Evolutionary conservation across 2,888 invertebrate species (phyloP).

Genomic region (Protonemura montana): DNA sequence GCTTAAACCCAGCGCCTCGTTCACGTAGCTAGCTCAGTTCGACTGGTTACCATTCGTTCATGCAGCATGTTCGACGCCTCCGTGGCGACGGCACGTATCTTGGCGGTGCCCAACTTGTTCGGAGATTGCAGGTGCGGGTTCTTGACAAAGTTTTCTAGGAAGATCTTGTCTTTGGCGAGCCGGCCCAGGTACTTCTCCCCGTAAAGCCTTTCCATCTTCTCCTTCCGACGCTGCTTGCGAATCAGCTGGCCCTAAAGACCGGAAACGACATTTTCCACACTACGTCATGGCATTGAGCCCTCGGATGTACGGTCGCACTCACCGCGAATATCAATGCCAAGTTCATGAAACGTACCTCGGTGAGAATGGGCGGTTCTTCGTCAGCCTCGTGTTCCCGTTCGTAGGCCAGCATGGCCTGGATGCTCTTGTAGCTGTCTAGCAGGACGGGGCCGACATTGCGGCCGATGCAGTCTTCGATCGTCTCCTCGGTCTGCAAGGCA

Average conservation of each 20-base stretch:
- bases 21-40: too few relatives aligned
- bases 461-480: conserved; percentile 58
- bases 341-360: not conserved
- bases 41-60: conserved; percentile 54
- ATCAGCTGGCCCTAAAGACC: not conserved
- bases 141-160: conserved; percentile 56
- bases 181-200: conserved; percentile 59
- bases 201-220: not conserved
- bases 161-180: conserved; percentile 60
- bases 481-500: conserved; percentile 54
- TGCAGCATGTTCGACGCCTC: conserved; percentile 56
- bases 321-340: too few relatives aligned
- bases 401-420: conserved; percentile 47
- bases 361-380: not conserved
- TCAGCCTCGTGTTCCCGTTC: conserved; percentile 53
- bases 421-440: conserved; percentile 58
- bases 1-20: too few relatives aligned
- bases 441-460: conserved; percentile 57
- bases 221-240: not conserved
- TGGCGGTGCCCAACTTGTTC: conserved; percentile 56
- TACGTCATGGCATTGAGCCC: too few relatives aligned
- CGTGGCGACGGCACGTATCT: conserved; percentile 54
- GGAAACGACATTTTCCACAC: too few relatives aligned
- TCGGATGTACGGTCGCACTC: too few relatives aligned
- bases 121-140: conserved; percentile 56